Evolutionary conservation across 1,140 invertebrate genomes (phyloP), one percentile per base, ranked within the genome.

Genomic region (Onthophagus taurus): DNA sequence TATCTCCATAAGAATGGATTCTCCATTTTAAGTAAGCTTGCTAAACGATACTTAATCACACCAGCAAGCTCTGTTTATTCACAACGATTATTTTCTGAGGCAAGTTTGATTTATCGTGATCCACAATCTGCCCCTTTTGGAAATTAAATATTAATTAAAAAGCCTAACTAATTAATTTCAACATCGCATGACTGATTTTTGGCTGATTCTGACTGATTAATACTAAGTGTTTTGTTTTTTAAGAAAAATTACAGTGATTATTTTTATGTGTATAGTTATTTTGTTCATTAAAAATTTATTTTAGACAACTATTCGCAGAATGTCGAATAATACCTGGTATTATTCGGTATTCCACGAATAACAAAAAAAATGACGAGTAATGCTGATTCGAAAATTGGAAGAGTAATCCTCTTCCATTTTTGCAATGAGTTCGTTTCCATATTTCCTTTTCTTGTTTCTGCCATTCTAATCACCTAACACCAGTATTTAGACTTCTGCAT

Each of bases 31-130:
- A 34, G 12, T 17, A 34, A 34, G 31, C 12, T 17, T 34, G 31
- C 31, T 14, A 17, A 12, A 34, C 12, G 16, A 34, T 34, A 34
- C 16, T 34, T 34, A 17, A 14, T 17, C 12, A 17, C 31, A 17
- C 31, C 31, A 34, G 31, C 12, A 34, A 14, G 31, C 16, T 14
- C 12, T 17, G 31, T 34, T 34, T 34, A 34, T 34, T 34, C 31
- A 34, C 11, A 34, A 17, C 11, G 31, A 34, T 14, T 34, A 14
- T 34, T 34, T 17, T 34, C 31, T 16, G 31, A 34, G 16, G 31
- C 31, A 14, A 14, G 31, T 12, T 14, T 34, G 16, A 17, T 17
- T 17, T 34, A 34, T 17, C 11, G 16, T 11, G 16, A 34, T 12
- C 26, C 26, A 29, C 26, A 29, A 29, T 29, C 26, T 29, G 26